Evolutionary conservation across 2,113 vertebrate species (phyloP).

Genomic region (Phalacrocorax carbo): DNA sequence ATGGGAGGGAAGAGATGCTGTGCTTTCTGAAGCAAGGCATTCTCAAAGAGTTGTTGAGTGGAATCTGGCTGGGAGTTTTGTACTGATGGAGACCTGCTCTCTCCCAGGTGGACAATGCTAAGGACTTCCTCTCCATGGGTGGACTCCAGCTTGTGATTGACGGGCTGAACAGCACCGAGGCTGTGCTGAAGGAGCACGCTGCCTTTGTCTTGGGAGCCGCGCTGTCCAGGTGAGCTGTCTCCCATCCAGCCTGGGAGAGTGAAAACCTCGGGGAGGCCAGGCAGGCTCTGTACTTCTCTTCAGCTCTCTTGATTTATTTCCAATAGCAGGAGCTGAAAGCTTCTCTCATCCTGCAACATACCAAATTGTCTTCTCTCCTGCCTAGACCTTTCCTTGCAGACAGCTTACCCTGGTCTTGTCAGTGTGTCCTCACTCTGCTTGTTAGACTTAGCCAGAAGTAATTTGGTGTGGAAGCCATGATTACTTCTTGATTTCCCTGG

Average conservation of each 20-base stretch:
- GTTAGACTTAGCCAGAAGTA: neutral
- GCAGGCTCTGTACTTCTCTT: neutral
- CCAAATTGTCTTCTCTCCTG: neutral
- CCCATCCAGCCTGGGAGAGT: neutral
- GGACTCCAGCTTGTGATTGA: constrained; percentile 84
- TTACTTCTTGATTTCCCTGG: neutral
- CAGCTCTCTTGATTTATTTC: neutral
- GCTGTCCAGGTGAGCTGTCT: constrained; percentile 79
- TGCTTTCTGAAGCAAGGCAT: neutral
- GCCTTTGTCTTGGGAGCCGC: constrained; percentile 93
- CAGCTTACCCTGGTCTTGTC: neutral
- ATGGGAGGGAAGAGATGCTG: neutral
- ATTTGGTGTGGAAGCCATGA: neutral
- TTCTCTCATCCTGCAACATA: neutral
- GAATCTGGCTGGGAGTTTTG: neutral
- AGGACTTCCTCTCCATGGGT: constrained; percentile 86
- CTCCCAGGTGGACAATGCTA: constrained; percentile 91
- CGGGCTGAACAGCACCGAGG: constrained; percentile 85
- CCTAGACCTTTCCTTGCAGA: neutral
- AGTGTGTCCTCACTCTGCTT: neutral
- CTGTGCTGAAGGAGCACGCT: constrained; percentile 80
- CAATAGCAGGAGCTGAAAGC: neutral
- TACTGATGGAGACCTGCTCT: neutral
- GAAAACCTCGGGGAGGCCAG: neutral
- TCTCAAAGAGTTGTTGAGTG: neutral